phyloP scores from a whole-genome alignment of 2,888 invertebrate species.

The Dexiosoma caninum region DNA sequence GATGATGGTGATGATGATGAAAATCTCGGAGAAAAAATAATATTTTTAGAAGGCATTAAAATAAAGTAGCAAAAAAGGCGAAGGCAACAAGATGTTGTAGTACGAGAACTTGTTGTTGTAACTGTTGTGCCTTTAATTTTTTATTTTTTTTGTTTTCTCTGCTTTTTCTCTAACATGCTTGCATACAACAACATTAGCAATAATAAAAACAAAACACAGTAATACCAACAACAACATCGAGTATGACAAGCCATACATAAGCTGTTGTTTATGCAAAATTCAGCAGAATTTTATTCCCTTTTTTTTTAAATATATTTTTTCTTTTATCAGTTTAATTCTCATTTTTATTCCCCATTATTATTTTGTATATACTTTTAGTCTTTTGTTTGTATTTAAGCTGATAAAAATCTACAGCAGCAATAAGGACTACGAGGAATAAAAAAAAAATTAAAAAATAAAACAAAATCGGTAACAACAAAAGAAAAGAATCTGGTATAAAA shows the following conservation, averaged over 20 bases:
- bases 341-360: conserved; percentile 32
- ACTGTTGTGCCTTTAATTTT: neutral
- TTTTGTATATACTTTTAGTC: conserved; percentile 56
- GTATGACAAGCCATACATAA: conserved; percentile 38
- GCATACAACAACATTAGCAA: conserved; percentile 7
- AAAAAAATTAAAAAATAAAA: too few relatives aligned
- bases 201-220: conserved; percentile 1
- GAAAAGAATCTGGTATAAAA: conserved; percentile 1
- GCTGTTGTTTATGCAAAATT: conserved; percentile 62
- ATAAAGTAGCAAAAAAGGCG: neutral
- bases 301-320: neutral
- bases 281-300: conserved; percentile 28
- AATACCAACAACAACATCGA: conserved; percentile 1
- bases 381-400: conserved; percentile 65
- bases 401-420: conserved; percentile 56
- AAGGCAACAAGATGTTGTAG: neutral
- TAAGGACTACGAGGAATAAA: conserved; percentile 17
- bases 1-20: conserved; percentile 38
- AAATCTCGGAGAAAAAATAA: conserved; percentile 51
- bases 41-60: conserved; percentile 57
- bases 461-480: conserved; percentile 9
- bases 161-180: neutral
- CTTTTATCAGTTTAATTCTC: conserved; percentile 14
- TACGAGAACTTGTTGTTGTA: neutral
- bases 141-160: neutral